Conservation (phyloP, 1,140 invertebrate species). For the Eriocheir sinensis region DNA sequence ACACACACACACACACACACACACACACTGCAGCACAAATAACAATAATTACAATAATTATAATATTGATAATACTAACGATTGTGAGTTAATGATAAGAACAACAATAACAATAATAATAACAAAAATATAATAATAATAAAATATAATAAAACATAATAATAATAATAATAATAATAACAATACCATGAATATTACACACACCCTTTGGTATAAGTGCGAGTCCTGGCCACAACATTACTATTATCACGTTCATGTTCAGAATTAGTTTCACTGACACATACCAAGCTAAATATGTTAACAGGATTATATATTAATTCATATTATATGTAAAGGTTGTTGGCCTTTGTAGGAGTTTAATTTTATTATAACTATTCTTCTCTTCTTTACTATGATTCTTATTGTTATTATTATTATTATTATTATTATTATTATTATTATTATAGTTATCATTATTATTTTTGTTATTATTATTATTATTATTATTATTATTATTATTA, state of each 20-base stretch:
- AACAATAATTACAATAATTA: not conserved
- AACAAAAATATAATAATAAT: not conserved
- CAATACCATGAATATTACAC: too few relatives aligned
- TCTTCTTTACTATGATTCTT: too few relatives aligned
- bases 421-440: too few relatives aligned
- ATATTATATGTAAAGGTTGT: not conserved
- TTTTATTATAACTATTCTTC: too few relatives aligned
- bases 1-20: conserved; percentile 50
- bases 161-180: not conserved
- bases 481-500: too few relatives aligned
- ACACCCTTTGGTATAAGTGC: too few relatives aligned
- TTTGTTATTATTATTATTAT: too few relatives aligned
- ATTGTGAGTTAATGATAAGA: not conserved
- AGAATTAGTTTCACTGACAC: not conserved
- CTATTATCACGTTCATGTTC: not conserved
- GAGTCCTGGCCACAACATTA: not conserved
- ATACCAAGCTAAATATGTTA: not conserved
- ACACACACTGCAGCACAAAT: not conserved
- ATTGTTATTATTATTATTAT: too few relatives aligned
- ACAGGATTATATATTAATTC: not conserved
- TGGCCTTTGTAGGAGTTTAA: too few relatives aligned
- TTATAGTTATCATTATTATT: too few relatives aligned
- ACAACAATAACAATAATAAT: not conserved
- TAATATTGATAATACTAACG: not conserved
- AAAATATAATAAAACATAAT: not conserved